Percentiles rank a stretch among this genome's conserved stretches.
Evolutionary conservation across 1,140 invertebrate genomes (phyloP).

Genomic region (Triops cancriformis): DNA sequence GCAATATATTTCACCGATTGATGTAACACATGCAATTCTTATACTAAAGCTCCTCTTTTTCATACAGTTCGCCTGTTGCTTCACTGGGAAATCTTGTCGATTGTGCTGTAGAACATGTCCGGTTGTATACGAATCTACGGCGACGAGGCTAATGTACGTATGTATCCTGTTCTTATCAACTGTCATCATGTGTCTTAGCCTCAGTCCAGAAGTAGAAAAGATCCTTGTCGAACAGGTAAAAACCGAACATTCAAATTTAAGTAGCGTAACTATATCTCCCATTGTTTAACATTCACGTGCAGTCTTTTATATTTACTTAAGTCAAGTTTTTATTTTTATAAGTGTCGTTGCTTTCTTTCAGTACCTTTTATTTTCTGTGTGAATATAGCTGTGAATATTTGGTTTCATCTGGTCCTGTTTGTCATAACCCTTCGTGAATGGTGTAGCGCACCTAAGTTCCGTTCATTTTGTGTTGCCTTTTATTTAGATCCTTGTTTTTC

Average conservation of each 20-base stretch:
- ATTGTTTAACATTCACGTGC: too few species aligned
- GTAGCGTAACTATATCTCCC: neutral
- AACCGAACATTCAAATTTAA: neutral
- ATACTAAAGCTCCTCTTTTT: neutral
- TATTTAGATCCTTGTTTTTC: constrained; percentile 28
- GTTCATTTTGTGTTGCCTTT: too few species aligned
- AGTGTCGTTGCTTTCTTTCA: neutral
- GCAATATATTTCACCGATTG: too few species aligned
- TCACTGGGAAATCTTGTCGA: constrained; percentile 41
- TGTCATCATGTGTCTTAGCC: constrained; percentile 41
- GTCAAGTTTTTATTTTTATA: neutral
- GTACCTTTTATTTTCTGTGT: neutral
- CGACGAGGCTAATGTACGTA: constrained; percentile 43
- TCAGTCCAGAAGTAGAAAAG: constrained; percentile 39
- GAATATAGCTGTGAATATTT: neutral
- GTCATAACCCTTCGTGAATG: too few species aligned
- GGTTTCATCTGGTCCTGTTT: neutral
- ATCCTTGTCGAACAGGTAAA: constrained; percentile 39
- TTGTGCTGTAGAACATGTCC: constrained; percentile 42
- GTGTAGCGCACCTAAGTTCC: too few species aligned
- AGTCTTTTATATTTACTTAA: neutral
- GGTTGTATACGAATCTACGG: constrained; percentile 42
- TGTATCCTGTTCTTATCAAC: constrained; percentile 40
- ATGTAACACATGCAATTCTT: too few species aligned
- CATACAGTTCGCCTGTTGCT: constrained; percentile 42